Evolutionary conservation across 1,140 invertebrate genomes (phyloP), one percentile per base, ranked within the genome.

Genomic region (Drosophila pachea): DNA sequence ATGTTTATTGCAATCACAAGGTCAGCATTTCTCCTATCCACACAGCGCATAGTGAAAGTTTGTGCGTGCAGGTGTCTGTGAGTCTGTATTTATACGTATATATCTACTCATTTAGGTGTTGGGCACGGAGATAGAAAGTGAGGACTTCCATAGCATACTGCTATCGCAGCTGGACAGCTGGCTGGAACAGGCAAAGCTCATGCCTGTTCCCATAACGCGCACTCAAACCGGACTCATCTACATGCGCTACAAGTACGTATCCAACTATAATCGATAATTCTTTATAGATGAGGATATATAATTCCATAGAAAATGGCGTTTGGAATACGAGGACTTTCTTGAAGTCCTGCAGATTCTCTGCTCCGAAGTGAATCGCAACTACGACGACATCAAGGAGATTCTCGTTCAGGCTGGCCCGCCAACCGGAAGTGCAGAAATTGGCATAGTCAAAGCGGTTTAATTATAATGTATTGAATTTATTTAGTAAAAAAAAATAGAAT

Each of bases 241-340:
- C n/a, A 88, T 88, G 83, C 72, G 81, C 29, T 88, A 88, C 31
- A 87, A 84, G 87, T 88, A 72, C 5, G 33, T 60, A 40, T 14
- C 8, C 12, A 29, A 5, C 11, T 56, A 48, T 7, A n/a, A 11
- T 49, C 22, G 16, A 43, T 29, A 42, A 16, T 22, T 16, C 22
- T 31, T 4, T 9, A 12, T 32, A 38, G 9, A 7, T 1, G 4
- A 8, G 11, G 22, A n/a, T 59, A 45, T 6, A 12, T 5, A 12
- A 14, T 43, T 12, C 40, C 40, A n/a, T n/a, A 88, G 87, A 66
- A 88, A 88, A 49, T 88, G 87, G 87, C 86, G 87, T 2, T 56
- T 88, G 45, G 83, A 86, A 31, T 88, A 69, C 40, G 87, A 88
- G 43, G 87, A 87, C 32, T 88, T 88, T 49, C 36, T 86, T 2